Evolutionary conservation across 2,113 vertebrate species (phyloP).

Genomic region (Mormyrus iriodes): DNA sequence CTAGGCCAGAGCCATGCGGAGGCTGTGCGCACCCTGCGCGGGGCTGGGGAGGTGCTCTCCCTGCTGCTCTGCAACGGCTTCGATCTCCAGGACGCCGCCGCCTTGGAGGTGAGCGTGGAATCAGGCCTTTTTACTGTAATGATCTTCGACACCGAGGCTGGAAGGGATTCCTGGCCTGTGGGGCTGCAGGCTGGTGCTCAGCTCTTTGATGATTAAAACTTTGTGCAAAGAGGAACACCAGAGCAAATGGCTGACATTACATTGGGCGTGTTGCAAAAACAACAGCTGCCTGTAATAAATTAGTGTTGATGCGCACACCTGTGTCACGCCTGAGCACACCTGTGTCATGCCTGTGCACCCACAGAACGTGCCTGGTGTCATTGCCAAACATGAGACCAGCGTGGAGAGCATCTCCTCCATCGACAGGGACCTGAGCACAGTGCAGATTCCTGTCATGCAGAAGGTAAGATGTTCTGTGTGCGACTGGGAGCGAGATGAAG

Average conservation of each 20-base stretch:
- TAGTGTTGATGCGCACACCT: neutral
- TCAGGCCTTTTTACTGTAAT: neutral
- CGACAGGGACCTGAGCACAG: constrained; percentile 83
- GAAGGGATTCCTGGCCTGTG: neutral
- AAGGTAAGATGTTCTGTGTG: constrained; percentile 59
- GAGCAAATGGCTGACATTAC: neutral
- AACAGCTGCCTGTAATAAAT: neutral
- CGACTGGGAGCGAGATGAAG: neutral
- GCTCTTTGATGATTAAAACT: neutral
- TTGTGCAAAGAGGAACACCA: neutral
- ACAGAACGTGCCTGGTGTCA: constrained; percentile 83
- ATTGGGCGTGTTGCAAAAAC: neutral
- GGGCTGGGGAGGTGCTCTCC: constrained; percentile 71
- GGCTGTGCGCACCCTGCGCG: constrained; percentile 78
- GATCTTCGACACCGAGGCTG: neutral
- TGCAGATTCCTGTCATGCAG: constrained; percentile 75
- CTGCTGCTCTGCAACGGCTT: constrained; percentile 92
- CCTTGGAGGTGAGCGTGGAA: constrained; percentile 68
- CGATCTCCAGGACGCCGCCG: constrained; percentile 58
- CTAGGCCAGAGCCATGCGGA: constrained; percentile 89
- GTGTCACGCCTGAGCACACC: neutral
- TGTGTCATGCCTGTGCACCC: neutral
- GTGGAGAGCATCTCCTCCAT: constrained; percentile 93
- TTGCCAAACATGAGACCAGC: constrained; percentile 91
- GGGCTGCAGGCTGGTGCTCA: neutral